Evolutionary conservation across 2,797 vertebrate genomes (phyloP), one percentile per base, ranked within the genome.

Genomic region (Emys orbicularis): DNA sequence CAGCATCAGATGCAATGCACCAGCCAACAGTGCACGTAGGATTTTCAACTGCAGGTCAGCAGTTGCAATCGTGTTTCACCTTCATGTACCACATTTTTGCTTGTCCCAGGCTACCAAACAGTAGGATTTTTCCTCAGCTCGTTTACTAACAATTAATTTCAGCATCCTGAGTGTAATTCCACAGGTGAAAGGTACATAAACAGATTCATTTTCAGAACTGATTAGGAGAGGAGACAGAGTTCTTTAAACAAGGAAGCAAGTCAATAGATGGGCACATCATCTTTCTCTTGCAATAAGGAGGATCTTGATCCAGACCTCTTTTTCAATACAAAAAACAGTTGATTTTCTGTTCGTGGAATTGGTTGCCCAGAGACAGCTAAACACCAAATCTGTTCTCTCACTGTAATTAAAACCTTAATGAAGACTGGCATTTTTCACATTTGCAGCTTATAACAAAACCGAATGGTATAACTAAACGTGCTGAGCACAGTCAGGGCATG

Each of bases 391-490:
- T 96, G 87, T 57, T 90, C 76, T 79, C 81, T 77, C 84, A 87
- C 83, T 54, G 52, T 61, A 94, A 95, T 89, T 95, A 95, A 92
- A 93, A 90, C 25, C 15, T 89, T 94, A 96, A 96, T 59, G 89
- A 96, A 94, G 80, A 88, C 83, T 83, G 88, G 81, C 92, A 90
- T 76, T 91, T 79, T 93, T 81, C 82, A 88, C 68, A 85, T 90
- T 83, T 95, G 85, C 84, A 95, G 91, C 82, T 92, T 50, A 72
- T 81, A 96, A 88, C 37, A 79, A 72, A 94, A 89, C 76, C 61
- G 61, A 86, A 59, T 68, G 76, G 37, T 76, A 83, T 84, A 87
- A 79, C n/a, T 86, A 88, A 93, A 37, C 54, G 50, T 44, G 85
- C 13, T 44, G 29, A 13, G 85, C 31, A 52, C 25, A 90, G 68